Evolutionary conservation across 2,797 vertebrate species (phyloP).

Genomic region (Falco cherrug): DNA sequence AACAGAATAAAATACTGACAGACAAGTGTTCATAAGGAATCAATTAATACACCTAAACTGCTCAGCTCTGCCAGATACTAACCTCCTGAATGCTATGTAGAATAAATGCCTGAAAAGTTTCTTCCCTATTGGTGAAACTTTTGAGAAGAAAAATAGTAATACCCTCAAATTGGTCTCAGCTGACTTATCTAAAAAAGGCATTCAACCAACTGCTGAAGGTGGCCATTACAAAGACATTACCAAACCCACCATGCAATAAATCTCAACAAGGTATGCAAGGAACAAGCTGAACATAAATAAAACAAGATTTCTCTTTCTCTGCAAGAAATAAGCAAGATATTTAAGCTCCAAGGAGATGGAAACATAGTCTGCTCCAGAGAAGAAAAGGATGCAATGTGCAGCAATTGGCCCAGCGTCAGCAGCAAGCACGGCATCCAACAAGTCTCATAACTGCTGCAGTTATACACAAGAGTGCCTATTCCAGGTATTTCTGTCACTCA

Average conservation of each 20-base stretch:
- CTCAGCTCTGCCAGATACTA: slow-evolving; percentile 42
- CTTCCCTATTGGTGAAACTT: neutral
- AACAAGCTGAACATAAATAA: neutral
- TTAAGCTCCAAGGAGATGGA: neutral
- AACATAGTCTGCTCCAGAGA: neutral
- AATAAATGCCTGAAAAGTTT: neutral
- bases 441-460: neutral
- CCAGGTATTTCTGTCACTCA: neutral
- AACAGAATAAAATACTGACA: slow-evolving; percentile 50
- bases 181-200: neutral
- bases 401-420: neutral
- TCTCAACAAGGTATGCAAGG: neutral
- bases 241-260: neutral
- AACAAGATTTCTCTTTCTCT: neutral
- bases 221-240: neutral
- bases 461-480: neutral
- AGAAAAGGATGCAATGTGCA: neutral
- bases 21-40: slow-evolving; percentile 42
- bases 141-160: neutral
- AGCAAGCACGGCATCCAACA: neutral
- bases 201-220: neutral
- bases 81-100: neutral
- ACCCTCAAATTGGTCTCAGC: neutral
- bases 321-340: neutral
- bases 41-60: slow-evolving; percentile 29